Percentiles rank a stretch among this genome's conserved stretches.
phyloP scores from a whole-genome alignment of 2,797 vertebrate species.

The Anas georgica region DNA sequence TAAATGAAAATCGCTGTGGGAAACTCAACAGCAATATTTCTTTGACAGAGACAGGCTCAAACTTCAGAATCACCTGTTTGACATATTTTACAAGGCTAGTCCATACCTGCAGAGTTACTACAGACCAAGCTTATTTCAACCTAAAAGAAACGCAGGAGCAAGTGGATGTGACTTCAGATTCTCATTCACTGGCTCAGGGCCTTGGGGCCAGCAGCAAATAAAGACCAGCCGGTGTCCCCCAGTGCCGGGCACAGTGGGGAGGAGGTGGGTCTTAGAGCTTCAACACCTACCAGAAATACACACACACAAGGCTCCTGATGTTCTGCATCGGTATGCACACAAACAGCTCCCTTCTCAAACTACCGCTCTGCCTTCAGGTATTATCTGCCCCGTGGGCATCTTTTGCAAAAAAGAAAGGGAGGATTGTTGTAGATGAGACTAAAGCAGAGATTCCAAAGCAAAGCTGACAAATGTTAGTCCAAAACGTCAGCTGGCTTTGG shows the following conservation, averaged over 20 bases:
- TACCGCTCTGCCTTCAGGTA: not conserved
- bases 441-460: not conserved
- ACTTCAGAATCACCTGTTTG: not conserved
- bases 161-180: fast-evolving
- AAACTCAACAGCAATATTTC: not conserved
- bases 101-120: not conserved
- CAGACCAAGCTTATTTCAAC: not conserved
- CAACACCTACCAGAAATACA: not conserved
- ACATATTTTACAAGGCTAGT: not conserved
- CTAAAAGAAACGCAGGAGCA: not conserved
- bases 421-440: not conserved
- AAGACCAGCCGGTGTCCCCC: too few species aligned
- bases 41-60: not conserved
- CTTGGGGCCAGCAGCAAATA: too few species aligned
- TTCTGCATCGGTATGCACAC: fast-evolving
- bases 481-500: fast-evolving
- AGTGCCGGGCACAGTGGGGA: not conserved
- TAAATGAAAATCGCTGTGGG: not conserved
- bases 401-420: not conserved
- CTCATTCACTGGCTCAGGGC: too few species aligned
- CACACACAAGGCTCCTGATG: not conserved
- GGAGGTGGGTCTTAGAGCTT: not conserved
- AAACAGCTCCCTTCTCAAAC: not conserved
- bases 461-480: not conserved
- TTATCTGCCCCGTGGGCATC: not conserved